phyloP scores from a whole-genome alignment of 2,797 vertebrate species.

The Macrochelys suwanniensis region DNA sequence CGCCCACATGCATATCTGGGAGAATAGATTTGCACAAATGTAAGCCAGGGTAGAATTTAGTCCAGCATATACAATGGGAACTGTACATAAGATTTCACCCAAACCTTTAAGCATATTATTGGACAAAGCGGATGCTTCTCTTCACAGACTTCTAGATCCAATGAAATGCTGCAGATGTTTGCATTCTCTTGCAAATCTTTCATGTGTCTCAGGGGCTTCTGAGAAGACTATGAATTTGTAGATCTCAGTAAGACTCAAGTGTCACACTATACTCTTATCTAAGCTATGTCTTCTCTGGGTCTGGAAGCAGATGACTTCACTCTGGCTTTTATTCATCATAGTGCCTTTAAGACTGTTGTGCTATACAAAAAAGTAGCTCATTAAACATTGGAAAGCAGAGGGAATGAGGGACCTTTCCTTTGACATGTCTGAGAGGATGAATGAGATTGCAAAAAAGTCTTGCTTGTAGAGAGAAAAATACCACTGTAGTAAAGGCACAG shows the following conservation, averaged over 20 bases:
- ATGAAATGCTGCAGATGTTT: not conserved
- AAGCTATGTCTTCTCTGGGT: not conserved
- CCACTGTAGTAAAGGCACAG: not conserved
- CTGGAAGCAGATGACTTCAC: accelerated
- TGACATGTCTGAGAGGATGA: not conserved
- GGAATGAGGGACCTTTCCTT: conserved; percentile 4
- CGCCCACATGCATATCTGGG: not conserved
- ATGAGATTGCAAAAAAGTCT: not conserved
- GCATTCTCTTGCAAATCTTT: not conserved
- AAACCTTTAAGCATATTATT: accelerated
- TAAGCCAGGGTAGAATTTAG: not conserved
- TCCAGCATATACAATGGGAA: not conserved
- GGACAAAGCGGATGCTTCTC: not conserved
- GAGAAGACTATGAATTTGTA: not conserved
- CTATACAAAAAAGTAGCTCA: conserved; percentile 27
- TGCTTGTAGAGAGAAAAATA: conserved; percentile 29
- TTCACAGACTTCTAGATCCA: not conserved
- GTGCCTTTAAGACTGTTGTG: not conserved
- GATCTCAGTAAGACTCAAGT: not conserved
- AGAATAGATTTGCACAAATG: not conserved
- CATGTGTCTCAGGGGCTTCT: not conserved
- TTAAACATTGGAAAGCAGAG: conserved; percentile 50
- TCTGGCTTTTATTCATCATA: conserved; percentile 24
- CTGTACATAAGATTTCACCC: not conserved
- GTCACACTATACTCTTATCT: not conserved